Base-by-base conservation (phyloP, 2,888 invertebrate genomes). In the Harmothoe impar region DNA sequence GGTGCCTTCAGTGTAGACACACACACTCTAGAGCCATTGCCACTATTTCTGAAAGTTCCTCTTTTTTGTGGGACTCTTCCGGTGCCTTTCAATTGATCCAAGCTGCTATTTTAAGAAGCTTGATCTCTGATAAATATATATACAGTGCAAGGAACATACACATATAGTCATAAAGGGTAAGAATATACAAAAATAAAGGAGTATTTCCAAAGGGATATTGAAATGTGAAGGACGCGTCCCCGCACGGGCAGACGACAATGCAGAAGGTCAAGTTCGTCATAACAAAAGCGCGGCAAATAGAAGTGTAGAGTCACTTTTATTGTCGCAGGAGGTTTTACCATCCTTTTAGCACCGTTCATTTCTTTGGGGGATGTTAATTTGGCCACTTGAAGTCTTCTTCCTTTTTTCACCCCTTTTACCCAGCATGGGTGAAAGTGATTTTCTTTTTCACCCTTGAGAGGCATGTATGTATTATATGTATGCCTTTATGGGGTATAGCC, bases 161-260 rank as follows among this genome's bases (percentile, higher is more conserved):
- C 62, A n/a, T 43, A 43, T 43, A 43, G 43, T 3, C 43, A 43
- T 43, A 43, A n/a, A 43, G 43, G 43, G 10, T 43, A 43, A 43
- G 10, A 43, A 43, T 43, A 43, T 62, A 62, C 62, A 72, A 72
- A 72, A 72, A 72, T 15, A 25, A 62, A 25, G 5, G 12, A 7
- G 29, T 29, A 29, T 72, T 72, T 72, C 29, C 72, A 25, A 29
- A 72, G 29, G 72, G 72, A 29, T 72, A 72, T 72, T 72, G 72
- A 72, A 72, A 72, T 72, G 5, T 51, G n/a, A 84, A 84, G 84
- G 43, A 84, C 25, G 84, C 15, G 78, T 78, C 78, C 31, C n/a
- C 31, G 3, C 35, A 78, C 29, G n/a, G 25, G 68, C 43, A 43
- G 43, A 43, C 43, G 20, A 62, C 62, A 62, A 62, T 62, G 62